Percentiles rank a stretch among this genome's conserved stretches.
Evolutionary conservation across 2,888 invertebrate genomes (phyloP).

Genomic region (Orthosia cruda): DNA sequence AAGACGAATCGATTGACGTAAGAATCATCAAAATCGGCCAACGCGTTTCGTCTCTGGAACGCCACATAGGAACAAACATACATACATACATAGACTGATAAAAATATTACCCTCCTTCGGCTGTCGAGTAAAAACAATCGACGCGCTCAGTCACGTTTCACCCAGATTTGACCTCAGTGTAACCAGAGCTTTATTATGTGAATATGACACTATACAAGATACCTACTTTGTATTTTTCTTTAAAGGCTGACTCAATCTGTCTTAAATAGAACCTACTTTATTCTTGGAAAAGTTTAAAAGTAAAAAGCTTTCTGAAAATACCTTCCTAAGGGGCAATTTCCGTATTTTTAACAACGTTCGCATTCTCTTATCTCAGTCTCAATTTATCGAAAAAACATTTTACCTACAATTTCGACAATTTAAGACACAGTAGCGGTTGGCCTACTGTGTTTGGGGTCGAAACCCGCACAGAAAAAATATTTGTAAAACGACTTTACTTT

Average conservation of each 20-base stretch:
- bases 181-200: background rate
- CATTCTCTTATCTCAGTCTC: background rate
- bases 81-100: no score
- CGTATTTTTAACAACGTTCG: background rate
- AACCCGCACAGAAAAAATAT: slow-evolving; percentile 18
- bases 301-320: background rate
- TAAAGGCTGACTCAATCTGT: background rate
- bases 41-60: no score
- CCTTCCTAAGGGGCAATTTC: background rate
- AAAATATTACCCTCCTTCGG: no score
- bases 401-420: background rate
- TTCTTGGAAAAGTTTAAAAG: background rate
- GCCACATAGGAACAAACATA: no score
- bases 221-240: background rate
- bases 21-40: no score
- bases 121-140: no score
- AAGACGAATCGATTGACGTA: no score
- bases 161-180: background rate
- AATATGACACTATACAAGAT: background rate
- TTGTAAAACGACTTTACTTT: background rate
- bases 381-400: background rate
- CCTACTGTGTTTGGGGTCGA: slow-evolving; percentile 1
- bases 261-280: background rate
- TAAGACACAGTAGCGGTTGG: slow-evolving; percentile 5
- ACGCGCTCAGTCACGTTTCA: background rate